A percentile compares a stretch with the other conserved stretches of the same genome.
Evolutionary conservation across 2,888 invertebrate species (phyloP).

Genomic region (Chydorus sphaericus): DNA sequence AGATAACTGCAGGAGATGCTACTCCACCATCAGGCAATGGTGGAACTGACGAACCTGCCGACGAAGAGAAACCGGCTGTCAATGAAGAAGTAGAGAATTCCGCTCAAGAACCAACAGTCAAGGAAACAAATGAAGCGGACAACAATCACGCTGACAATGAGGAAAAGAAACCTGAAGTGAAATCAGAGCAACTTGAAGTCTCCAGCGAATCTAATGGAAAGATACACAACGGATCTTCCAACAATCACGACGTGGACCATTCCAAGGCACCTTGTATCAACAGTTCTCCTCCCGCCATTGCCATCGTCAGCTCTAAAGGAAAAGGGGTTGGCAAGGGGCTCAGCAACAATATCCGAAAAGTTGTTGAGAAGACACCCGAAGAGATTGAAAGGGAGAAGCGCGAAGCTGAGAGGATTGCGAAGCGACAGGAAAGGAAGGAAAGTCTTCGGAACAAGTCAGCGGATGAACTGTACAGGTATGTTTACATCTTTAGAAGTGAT

Average conservation of each 20-base stretch:
- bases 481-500: not conserved
- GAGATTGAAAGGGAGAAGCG: slow-evolving; percentile 18
- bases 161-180: not conserved
- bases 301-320: slow-evolving; percentile 8
- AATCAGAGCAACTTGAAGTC: not conserved
- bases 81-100: too few relatives aligned
- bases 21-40: too few relatives aligned
- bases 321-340: slow-evolving; percentile 20
- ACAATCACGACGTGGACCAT: not conserved
- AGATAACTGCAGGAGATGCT: not conserved
- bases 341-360: slow-evolving; percentile 15
- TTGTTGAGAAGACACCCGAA: slow-evolving; percentile 15
- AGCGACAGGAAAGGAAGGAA: slow-evolving; percentile 10
- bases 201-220: not conserved
- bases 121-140: not conserved
- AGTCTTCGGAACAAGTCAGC: slow-evolving; percentile 1
- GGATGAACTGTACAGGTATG: slow-evolving; percentile 12
- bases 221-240: not conserved
- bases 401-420: slow-evolving; percentile 13
- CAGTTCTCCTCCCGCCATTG: not conserved
- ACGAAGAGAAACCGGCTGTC: not conserved
- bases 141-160: not conserved
- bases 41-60: not conserved
- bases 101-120: not conserved
- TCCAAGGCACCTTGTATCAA: too few relatives aligned